Evolutionary conservation across 2,113 vertebrate species (phyloP).

Genomic region (Varanus komodoensis): DNA sequence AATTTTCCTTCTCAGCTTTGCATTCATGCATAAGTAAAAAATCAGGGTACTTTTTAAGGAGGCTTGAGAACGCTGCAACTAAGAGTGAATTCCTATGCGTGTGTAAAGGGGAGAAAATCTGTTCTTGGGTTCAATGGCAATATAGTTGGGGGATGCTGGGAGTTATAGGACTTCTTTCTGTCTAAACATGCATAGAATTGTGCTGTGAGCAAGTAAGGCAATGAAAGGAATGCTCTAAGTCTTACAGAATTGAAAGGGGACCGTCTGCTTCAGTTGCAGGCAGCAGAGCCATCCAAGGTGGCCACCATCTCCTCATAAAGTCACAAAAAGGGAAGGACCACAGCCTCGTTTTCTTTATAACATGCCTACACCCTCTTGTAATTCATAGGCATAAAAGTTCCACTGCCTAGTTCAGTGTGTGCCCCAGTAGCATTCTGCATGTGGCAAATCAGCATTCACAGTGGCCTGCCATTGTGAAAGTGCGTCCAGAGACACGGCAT

Average conservation of each 20-base stretch:
- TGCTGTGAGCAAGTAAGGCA: too few species aligned
- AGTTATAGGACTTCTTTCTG: too few species aligned
- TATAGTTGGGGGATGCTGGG: too few species aligned
- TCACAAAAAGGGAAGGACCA: not conserved
- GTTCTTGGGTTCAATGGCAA: too few species aligned
- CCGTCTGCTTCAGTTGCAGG: not conserved
- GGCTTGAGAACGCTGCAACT: not conserved
- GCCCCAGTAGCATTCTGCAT: too few species aligned
- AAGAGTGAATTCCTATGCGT: not conserved
- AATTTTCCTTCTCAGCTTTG: not conserved
- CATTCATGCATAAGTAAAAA: slow-evolving; percentile 14
- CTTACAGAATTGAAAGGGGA: not conserved
- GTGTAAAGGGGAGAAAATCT: not conserved
- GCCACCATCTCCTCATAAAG: not conserved
- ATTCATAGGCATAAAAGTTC: not conserved
- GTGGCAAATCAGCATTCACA: too few species aligned
- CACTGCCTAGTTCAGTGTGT: too few species aligned
- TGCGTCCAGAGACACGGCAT: not conserved
- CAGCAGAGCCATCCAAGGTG: not conserved
- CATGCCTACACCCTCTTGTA: not conserved
- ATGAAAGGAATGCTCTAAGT: rapidly evolving
- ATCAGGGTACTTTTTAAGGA: rapidly evolving
- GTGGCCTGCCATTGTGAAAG: not conserved
- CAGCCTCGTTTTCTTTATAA: not conserved
- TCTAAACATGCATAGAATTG: not conserved